Conservation (phyloP, 2,797 vertebrate species). For the Etheostoma perlongum region DNA sequence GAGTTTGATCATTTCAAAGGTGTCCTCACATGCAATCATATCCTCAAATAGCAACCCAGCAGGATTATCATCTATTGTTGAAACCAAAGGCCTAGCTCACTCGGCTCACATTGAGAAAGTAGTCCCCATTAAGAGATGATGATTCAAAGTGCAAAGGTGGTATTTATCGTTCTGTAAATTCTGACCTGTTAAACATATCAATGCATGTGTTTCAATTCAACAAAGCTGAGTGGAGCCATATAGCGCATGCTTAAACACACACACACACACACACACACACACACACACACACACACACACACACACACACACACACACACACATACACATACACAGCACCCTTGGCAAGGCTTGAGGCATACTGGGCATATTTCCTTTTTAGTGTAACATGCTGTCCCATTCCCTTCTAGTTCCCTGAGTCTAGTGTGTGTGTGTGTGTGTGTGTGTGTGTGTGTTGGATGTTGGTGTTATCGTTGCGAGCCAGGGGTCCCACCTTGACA, state of each 20-base stretch:
- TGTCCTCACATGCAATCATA: background rate
- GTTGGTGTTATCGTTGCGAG: conserved; percentile 37
- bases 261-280: conserved; percentile 6
- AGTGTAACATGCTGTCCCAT: conserved; percentile 60
- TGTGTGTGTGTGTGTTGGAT: conserved; percentile 22
- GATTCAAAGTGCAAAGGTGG: background rate
- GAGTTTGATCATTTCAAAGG: background rate
- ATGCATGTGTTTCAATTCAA: conserved; percentile 19
- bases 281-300: conserved; percentile 15
- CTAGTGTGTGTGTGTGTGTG: conserved; percentile 22
- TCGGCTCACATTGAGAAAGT: background rate
- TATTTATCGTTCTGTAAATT: background rate
- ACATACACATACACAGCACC: conserved; percentile 47
- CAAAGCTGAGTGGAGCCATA: conserved; percentile 25
- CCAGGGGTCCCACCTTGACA: conserved; percentile 72
- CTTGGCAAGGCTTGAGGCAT: conserved; percentile 69
- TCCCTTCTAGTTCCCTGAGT: conserved; percentile 48
- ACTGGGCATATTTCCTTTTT: conserved; percentile 68
- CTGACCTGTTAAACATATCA: conserved; percentile 35
- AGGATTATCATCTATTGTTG: background rate
- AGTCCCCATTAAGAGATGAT: background rate
- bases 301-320: conserved; percentile 16
- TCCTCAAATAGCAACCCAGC: background rate
- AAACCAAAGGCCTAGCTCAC: background rate
- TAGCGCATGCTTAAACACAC: conserved; percentile 12